These are phyloP conservation scores for Nemopilema nomurai DNA, from an alignment of 30 jellyfish, hydroid and myxozoan genomes.

Conservation along the genomic window DNA sequence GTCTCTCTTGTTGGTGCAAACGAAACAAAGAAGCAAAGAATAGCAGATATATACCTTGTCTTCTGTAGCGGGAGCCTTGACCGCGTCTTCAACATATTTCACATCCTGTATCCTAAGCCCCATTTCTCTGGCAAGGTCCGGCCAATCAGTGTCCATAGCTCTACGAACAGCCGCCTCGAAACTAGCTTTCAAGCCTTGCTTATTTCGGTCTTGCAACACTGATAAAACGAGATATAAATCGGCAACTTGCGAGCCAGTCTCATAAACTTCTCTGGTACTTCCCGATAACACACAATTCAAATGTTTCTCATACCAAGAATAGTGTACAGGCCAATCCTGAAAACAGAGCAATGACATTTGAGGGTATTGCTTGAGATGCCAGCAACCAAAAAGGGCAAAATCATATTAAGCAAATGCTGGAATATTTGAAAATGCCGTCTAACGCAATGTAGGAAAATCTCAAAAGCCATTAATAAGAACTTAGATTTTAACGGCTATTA, in stretches of 20 bases:
- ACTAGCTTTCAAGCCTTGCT: background rate
- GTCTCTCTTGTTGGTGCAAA: no score
- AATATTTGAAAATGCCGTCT: no score
- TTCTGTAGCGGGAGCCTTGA: conserved; percentile 53
- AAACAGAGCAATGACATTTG: background rate
- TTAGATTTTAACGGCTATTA: no score
- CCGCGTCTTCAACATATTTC: conserved; percentile 40
- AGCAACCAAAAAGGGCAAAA: background rate
- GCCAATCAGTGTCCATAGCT: conserved; percentile 60
- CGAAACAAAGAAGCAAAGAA: no score
- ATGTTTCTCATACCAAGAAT: conserved; percentile 58
- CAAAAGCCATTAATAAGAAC: no score
- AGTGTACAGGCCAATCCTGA: conserved; percentile 93
- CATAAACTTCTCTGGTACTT: conserved; percentile 90
- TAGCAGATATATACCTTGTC: conserved; percentile 46
- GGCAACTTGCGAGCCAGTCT: conserved; percentile 94
- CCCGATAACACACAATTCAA: conserved; percentile 75
- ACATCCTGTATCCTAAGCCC: conserved; percentile 63
- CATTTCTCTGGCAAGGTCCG: conserved; percentile 90
- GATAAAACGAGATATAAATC: conserved; percentile 71
- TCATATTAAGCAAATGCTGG: no score
- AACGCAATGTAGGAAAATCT: no score
- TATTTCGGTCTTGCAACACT: conserved; percentile 12
- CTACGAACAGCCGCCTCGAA: conserved; percentile 24
- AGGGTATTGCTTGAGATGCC: background rate